Evolutionary conservation across 2,797 vertebrate species (phyloP).

Genomic region (Aphelocoma californica): DNA sequence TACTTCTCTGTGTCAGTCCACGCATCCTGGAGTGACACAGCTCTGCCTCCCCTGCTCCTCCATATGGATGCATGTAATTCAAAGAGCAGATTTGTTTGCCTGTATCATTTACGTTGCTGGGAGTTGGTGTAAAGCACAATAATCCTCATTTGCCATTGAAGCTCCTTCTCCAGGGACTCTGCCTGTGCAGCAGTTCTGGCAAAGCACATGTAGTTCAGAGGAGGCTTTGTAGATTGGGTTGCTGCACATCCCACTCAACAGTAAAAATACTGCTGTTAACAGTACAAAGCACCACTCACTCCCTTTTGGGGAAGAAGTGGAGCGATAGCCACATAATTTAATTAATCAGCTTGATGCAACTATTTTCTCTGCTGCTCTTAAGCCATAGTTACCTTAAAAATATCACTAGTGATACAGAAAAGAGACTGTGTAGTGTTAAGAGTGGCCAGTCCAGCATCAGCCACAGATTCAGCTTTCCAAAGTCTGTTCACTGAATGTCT

Average conservation of each 20-base stretch:
- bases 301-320: background rate
- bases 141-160: constrained; percentile 22
- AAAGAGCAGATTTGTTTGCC: constrained; percentile 26
- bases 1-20: background rate
- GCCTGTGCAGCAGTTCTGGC: background rate
- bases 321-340: background rate
- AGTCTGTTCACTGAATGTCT: background rate
- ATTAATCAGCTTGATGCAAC: background rate
- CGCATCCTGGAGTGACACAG: background rate
- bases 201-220: background rate
- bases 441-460: background rate
- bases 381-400: background rate
- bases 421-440: background rate
- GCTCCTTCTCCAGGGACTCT: background rate
- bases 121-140: constrained; percentile 38
- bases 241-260: background rate
- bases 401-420: background rate
- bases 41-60: constrained; percentile 30
- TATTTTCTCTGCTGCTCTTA: background rate
- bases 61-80: background rate
- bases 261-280: background rate
- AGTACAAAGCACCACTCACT: background rate
- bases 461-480: background rate
- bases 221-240: background rate
- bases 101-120: background rate